Conservation (phyloP, 92 coral and sea anemone genomes). For the Parazoanthus atlanticus region DNA sequence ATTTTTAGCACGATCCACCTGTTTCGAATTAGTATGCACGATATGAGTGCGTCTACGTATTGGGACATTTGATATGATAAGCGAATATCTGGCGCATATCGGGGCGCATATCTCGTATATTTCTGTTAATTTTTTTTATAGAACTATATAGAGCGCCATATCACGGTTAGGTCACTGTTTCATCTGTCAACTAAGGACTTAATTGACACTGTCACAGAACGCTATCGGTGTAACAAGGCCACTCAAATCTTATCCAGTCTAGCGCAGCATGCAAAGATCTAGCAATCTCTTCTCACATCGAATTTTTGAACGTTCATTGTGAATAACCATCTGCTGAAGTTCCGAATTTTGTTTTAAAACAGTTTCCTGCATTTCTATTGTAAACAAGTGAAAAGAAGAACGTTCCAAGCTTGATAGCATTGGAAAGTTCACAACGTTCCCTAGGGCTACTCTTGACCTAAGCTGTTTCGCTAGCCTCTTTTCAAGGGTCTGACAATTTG, state of each 20-base stretch:
- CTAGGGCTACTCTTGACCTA: constrained; percentile 43
- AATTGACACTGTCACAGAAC: constrained; percentile 43
- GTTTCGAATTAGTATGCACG: constrained; percentile 38
- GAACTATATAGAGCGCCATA: constrained; percentile 35
- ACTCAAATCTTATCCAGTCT: constrained; percentile 31
- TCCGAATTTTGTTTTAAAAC: neutral
- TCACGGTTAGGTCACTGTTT: constrained; percentile 36
- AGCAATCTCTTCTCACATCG: neutral
- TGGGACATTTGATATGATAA: constrained; percentile 40
- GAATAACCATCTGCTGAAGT: neutral
- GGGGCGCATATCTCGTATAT: constrained; percentile 27
- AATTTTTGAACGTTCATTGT: neutral
- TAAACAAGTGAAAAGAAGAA: constrained; percentile 12
- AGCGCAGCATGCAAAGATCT: constrained; percentile 32
- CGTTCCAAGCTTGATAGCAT: constrained; percentile 6
- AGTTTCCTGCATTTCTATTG: constrained; percentile 33
- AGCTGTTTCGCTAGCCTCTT: constrained; percentile 35
- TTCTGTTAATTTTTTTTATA: constrained; percentile 22
- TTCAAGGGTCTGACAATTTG: constrained; percentile 48
- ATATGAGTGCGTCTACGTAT: constrained; percentile 36
- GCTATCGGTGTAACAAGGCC: constrained; percentile 44
- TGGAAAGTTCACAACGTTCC: constrained; percentile 5
- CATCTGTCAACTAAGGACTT: constrained; percentile 37
- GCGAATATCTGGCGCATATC: constrained; percentile 44
- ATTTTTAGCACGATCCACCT: constrained; percentile 41